Percentiles rank a stretch among this genome's conserved stretches.
Evolutionary conservation across 2,888 invertebrate genomes (phyloP).

Genomic region (Iselma pallidipennis): DNA sequence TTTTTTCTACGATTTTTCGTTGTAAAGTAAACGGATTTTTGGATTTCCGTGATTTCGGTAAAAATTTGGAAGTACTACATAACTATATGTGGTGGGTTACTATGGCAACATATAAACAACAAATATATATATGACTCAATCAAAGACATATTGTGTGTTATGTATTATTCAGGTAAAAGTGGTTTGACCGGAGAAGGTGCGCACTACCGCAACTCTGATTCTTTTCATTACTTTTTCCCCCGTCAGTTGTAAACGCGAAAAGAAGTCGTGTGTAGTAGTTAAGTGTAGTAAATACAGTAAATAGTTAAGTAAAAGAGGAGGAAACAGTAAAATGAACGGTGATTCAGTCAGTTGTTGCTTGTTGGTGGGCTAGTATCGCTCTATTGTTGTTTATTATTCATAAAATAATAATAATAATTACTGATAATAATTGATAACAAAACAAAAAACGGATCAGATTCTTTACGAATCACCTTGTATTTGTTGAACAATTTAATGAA

Average conservation of each 20-base stretch:
- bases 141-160: neutral
- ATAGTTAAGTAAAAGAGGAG: no score
- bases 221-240: neutral
- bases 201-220: constrained; percentile 9
- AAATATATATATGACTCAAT: neutral
- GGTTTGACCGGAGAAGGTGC: constrained; percentile 32
- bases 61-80: constrained; percentile 2
- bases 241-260: no score
- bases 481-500: no score
- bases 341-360: neutral
- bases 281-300: no score
- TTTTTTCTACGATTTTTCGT: neutral
- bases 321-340: neutral
- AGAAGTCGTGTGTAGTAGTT: no score
- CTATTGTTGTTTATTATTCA: neutral
- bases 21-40: no score
- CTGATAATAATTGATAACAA: no score
- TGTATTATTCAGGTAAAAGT: constrained; percentile 33
- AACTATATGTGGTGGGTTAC: constrained; percentile 32
- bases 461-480: no score
- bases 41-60: neutral
- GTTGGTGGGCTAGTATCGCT: neutral
- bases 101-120: constrained; percentile 44
- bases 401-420: no score
- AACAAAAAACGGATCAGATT: no score